Base-by-base conservation (phyloP, 2,797 vertebrate species). In the Xiphorhynchus erythropygius region DNA sequence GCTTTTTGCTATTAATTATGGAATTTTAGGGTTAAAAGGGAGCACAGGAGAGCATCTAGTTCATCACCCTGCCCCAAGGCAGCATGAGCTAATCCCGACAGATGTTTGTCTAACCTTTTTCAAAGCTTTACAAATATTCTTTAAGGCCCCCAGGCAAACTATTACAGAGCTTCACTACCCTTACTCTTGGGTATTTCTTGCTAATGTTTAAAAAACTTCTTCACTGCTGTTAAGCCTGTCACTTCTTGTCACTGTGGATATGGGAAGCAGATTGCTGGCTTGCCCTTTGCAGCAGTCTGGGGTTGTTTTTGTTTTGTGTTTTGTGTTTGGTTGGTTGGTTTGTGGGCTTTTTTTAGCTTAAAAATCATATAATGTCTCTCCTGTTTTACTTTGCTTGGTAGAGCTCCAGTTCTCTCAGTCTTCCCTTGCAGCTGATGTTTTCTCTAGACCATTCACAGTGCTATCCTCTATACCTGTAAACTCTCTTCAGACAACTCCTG, bases 1-100 rank as follows among this genome's bases (percentile, higher is more conserved):
- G 9, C 21, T 77, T 93, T 92, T 91, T 64, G 22, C 30, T 91
- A 81, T 71, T 91, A 87, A 71, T 83, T 39, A 32, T 18, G 83
- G 65, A 89, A 91, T 88, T 91, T 78, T 41, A 68, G 76, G 60
- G 78, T 93, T 92, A 91, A 94, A 94, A 93, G 57, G 42, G 87
- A 89, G 69, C 7, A 2, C 64, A 75, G 62, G 57, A 86, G 82
- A 86, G 93, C 76, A 75, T 77, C 56, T 85, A 87, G 91, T 96
- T 96, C 89, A 88, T 94, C 93, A 89, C 42, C 49, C 73, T 92
- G 68, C 73, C 87, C 69, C 73, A 85, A 94, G 87, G 87, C 89
- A 94, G 46, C 62, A 94, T 95, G 91, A 97, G 79, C 62, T 97
- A 94, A 96, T 94, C 68, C 57, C 88, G 84, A 85, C 93, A 96